Conservation (phyloP, 2,113 vertebrate genomes). For the Neotragus pygmaeus region DNA sequence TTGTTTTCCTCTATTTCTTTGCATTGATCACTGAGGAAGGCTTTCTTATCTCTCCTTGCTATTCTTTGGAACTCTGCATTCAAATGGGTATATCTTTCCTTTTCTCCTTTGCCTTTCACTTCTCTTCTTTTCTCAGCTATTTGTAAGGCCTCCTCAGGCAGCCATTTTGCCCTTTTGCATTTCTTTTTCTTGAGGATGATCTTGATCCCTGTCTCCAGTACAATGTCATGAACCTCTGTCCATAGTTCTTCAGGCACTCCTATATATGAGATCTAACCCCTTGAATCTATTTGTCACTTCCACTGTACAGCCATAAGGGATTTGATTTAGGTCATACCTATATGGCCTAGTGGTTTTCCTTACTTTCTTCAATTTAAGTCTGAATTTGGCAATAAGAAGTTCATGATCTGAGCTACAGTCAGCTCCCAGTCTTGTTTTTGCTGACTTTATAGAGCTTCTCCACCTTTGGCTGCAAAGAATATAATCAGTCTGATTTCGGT, state of each 20-base stretch:
- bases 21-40: too few relatives aligned
- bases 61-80: too few relatives aligned
- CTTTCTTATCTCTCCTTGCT: too few relatives aligned
- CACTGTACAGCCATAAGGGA: neutral
- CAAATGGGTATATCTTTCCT: too few relatives aligned
- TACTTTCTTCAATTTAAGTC: neutral
- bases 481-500: neutral
- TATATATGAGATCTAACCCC: neutral
- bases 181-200: neutral
- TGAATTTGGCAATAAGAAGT: neutral
- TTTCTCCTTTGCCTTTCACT: neutral
- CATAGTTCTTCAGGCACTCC: neutral
- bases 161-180: neutral
- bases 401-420: neutral
- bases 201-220: neutral
- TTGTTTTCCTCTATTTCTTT: too few relatives aligned
- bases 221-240: neutral
- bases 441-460: neutral
- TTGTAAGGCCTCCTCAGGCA: neutral
- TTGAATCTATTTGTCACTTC: neutral
- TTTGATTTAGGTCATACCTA: neutral
- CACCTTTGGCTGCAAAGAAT: neutral
- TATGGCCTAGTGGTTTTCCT: neutral
- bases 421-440: neutral
- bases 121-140: neutral